Evolutionary conservation across 2,888 invertebrate genomes (phyloP).

Genomic region (Nomada hirtipes): DNA sequence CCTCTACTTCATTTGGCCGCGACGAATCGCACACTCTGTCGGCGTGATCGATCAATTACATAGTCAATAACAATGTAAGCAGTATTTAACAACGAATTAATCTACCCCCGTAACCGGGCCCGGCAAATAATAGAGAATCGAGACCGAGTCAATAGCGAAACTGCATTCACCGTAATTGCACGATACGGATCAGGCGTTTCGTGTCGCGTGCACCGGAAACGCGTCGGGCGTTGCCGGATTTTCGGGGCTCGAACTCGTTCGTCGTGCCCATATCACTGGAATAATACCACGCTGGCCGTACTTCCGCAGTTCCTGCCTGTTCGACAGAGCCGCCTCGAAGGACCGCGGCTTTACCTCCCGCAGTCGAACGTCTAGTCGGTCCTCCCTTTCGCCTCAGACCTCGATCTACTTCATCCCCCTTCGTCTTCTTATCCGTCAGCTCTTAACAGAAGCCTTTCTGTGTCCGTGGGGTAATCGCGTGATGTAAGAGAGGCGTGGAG

Average conservation of each 20-base stretch:
- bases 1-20: slow-evolving; percentile 24
- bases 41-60: slow-evolving; percentile 51
- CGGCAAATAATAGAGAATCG: slow-evolving; percentile 41
- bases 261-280: slow-evolving; percentile 10
- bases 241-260: slow-evolving; percentile 39
- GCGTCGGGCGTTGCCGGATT: slow-evolving; percentile 13
- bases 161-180: slow-evolving; percentile 47
- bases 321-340: slow-evolving; percentile 12
- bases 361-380: slow-evolving; percentile 23
- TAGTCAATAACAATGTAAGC: slow-evolving; percentile 55
- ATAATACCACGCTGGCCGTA: slow-evolving; percentile 15
- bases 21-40: not conserved
- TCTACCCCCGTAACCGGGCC: slow-evolving; percentile 4
- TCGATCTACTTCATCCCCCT: not conserved
- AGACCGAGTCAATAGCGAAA: slow-evolving; percentile 45
- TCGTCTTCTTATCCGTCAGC: slow-evolving; percentile 65
- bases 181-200: slow-evolving; percentile 43
- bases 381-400: slow-evolving; percentile 1
- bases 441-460: slow-evolving; percentile 79
- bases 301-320: not conserved
- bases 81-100: slow-evolving; percentile 59
- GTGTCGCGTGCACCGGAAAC: slow-evolving; percentile 9
- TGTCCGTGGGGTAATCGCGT: slow-evolving; percentile 79
- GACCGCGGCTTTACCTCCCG: slow-evolving; percentile 2
- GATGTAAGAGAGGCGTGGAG: slow-evolving; percentile 72